These are phyloP conservation scores for Philaethria dido DNA, from an alignment of 2,888 invertebrate species.

Conservation along the genomic window DNA sequence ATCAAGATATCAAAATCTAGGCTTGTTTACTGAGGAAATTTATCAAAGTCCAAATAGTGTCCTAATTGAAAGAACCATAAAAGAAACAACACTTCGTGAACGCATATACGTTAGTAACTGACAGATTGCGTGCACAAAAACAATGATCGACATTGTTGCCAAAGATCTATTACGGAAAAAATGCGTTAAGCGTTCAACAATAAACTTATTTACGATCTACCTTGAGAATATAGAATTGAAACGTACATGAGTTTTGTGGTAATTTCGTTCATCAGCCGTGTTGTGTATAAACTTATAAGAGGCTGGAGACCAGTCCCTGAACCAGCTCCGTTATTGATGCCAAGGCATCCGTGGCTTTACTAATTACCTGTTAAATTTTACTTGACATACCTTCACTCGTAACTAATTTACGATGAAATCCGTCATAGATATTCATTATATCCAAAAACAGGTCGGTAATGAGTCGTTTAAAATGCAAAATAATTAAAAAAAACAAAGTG, in stretches of 20 bases:
- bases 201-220: conserved; percentile 31
- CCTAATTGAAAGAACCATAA: conserved; percentile 58
- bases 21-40: background rate
- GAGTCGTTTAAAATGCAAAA: conserved; percentile 30
- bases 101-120: conserved; percentile 58
- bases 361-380: conserved; percentile 82
- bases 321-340: conserved; percentile 66
- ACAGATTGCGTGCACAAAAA: conserved; percentile 71
- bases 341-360: conserved; percentile 73
- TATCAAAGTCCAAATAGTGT: conserved; percentile 50
- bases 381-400: conserved; percentile 75
- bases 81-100: conserved; percentile 56
- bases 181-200: conserved; percentile 56
- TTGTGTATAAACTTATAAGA: conserved; percentile 22
- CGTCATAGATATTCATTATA: conserved; percentile 51
- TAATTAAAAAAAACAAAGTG: conserved; percentile 44
- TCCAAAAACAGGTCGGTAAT: conserved; percentile 45
- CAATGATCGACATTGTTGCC: conserved; percentile 68
- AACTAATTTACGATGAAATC: conserved; percentile 58
- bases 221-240: conserved; percentile 27
- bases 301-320: conserved; percentile 28
- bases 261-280: conserved; percentile 11
- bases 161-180: conserved; percentile 62
- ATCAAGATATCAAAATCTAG: background rate
- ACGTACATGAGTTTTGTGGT: conserved; percentile 24